Percentiles rank a stretch among this genome's conserved stretches.
Evolutionary conservation across 1,140 invertebrate species (phyloP).

Genomic region (Drosophila teissieri): DNA sequence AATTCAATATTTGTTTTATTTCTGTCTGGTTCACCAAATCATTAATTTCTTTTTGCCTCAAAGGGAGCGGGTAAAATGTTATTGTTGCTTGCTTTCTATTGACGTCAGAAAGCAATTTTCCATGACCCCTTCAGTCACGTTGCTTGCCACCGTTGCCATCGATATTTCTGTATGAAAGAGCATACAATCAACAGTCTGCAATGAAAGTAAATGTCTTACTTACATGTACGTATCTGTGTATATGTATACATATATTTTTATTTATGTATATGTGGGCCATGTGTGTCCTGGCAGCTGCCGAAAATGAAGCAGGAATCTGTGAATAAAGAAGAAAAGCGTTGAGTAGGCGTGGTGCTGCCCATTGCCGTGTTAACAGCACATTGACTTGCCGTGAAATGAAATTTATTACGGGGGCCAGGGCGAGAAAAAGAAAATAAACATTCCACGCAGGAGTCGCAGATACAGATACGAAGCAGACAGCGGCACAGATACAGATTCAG

Average conservation of each 20-base stretch:
- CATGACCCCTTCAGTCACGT: neutral
- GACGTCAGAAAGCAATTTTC: constrained; percentile 3
- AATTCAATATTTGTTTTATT: neutral
- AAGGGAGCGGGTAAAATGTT: neutral
- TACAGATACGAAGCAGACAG: constrained; percentile 11
- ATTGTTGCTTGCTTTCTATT: constrained; percentile 12
- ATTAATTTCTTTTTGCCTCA: neutral
- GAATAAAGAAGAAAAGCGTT: constrained; percentile 14
- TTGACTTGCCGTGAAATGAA: constrained; percentile 73
- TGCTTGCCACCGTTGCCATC: constrained; percentile 4
- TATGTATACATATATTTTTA: constrained; percentile 11
- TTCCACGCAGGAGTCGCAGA: constrained; percentile 23
- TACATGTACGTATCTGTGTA: constrained; percentile 36
- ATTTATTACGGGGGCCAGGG: constrained; percentile 61
- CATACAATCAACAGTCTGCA: constrained; percentile 76
- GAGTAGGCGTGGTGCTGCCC: constrained; percentile 43
- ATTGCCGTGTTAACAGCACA: constrained; percentile 70
- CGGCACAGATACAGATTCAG: constrained; percentile 16
- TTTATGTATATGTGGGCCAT: constrained; percentile 6
- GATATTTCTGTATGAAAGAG: constrained; percentile 63
- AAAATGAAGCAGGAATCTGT: constrained; percentile 37
- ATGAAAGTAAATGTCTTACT: constrained; percentile 81
- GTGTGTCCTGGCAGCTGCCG: constrained; percentile 27
- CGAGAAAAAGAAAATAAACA: constrained; percentile 38
- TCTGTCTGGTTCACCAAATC: neutral